These are phyloP conservation scores for Anabacerthia variegaticeps DNA, from an alignment of 2,797 vertebrate genomes.

Conservation along the genomic window DNA sequence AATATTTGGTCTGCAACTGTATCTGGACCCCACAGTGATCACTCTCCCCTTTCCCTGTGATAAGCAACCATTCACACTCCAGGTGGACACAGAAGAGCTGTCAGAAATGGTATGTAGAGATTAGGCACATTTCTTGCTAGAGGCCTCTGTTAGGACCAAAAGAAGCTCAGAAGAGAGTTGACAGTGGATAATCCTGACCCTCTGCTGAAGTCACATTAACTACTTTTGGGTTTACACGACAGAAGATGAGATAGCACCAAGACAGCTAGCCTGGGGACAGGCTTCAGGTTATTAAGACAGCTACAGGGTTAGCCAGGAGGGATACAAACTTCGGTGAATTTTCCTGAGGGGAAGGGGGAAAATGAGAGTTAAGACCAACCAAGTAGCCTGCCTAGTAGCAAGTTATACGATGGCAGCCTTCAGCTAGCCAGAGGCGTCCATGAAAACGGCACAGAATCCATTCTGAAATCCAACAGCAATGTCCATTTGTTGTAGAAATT, in stretches of 20 bases:
- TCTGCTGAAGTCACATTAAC: constrained; percentile 33
- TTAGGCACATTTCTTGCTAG: background rate
- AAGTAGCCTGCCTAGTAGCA: constrained; percentile 44
- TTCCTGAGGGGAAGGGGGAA: constrained; percentile 58
- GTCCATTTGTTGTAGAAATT: constrained; percentile 75
- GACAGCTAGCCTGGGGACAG: constrained; percentile 73
- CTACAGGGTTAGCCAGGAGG: constrained; percentile 57
- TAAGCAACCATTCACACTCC: background rate
- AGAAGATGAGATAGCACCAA: constrained; percentile 57
- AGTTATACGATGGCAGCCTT: constrained; percentile 65
- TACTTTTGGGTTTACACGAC: constrained; percentile 18
- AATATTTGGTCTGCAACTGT: background rate
- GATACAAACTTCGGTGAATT: constrained; percentile 55
- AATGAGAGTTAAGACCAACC: constrained; percentile 59
- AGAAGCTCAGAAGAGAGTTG: background rate
- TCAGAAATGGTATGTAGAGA: background rate
- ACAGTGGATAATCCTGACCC: background rate
- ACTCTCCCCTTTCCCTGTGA: background rate
- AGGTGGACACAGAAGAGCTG: background rate
- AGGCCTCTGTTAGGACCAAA: background rate
- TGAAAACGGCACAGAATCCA: constrained; percentile 44
- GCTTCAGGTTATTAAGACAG: constrained; percentile 68
- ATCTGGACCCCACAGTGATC: background rate
- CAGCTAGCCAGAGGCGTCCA: constrained; percentile 74
- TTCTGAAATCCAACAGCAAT: constrained; percentile 68